Evolutionary conservation across 2,888 invertebrate genomes (phyloP), one percentile per base, ranked within the genome.

Genomic region (Sphaerolaimus hirsutus): DNA sequence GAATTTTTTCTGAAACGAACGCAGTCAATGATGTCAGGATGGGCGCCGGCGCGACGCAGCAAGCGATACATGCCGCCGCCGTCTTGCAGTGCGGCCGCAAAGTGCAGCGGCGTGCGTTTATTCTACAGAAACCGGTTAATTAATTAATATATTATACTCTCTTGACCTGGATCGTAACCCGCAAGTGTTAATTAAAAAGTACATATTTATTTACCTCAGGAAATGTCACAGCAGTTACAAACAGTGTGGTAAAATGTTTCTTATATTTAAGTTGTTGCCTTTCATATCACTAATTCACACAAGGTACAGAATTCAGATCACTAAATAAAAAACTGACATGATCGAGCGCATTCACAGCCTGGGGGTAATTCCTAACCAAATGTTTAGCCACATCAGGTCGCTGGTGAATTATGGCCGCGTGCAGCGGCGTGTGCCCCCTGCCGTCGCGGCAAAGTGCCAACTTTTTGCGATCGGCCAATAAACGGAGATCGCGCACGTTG

Each of bases 331-430:
- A 4, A 19, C 44, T 43, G 46, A 65, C 64, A 51, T 63, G 60
- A 53, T 66, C 65, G 57, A 61, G 61, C 1, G 64, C 59, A 52
- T 65, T 64, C 44, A 63, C 60, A 2, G 62, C 56, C 48, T 61
- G 61, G 21, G 65, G 65, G 53, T 60, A 66, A 51, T 63, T 64
- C 29, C 56, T 49, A 10, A 65, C 57, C 35, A 89, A 68, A 58
- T 76, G 77, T 49, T 77, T 75, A 0, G 81, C 80, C 25, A 84
- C 74, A 48, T 81, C 78, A 52, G 78, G 77, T 46, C 79, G 75
- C 57, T 84, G 80, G 47, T 77, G 76, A 32, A 66, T 58, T 24
- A 65, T 61, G 1, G 66, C 61, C 40, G 58, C 58, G 50, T 60
- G 60, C 2, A 60, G 48, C 1, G 57, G 53, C 7, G 58, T 60